These are phyloP conservation scores for Agonum fuliginosum DNA, from an alignment of 2,888 invertebrate genomes.

Conservation along the genomic window DNA sequence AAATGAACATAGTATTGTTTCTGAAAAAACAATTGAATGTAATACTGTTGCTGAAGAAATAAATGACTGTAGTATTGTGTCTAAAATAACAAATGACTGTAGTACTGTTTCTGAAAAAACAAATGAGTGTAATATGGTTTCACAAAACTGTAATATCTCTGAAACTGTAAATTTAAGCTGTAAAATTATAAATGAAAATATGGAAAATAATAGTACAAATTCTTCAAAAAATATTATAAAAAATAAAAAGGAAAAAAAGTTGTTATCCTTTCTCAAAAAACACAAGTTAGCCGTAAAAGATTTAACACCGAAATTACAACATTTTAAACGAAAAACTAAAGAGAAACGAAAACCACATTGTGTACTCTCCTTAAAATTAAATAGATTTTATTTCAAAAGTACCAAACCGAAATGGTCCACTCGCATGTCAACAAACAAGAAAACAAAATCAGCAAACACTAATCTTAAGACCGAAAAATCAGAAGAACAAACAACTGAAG, in stretches of 20 bases:
- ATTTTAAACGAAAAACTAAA: slow-evolving; percentile 52
- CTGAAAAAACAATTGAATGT: background rate
- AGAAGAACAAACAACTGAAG: background rate
- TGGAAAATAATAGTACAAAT: slow-evolving; percentile 34
- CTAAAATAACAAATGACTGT: background rate
- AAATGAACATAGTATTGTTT: background rate
- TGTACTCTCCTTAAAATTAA: slow-evolving; percentile 49
- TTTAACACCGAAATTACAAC: slow-evolving; percentile 35
- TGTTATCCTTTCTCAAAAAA: slow-evolving; percentile 23
- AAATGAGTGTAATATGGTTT: background rate
- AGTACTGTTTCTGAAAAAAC: background rate
- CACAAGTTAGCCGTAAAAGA: slow-evolving; percentile 16
- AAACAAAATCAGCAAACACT: slow-evolving; percentile 6
- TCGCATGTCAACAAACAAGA: background rate
- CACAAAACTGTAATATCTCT: background rate
- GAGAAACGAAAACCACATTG: slow-evolving; percentile 41
- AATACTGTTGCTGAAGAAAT: background rate
- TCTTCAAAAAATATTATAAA: slow-evolving; percentile 24
- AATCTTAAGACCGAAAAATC: slow-evolving; percentile 20
- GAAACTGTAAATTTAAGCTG: background rate
- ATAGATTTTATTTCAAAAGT: slow-evolving; percentile 44
- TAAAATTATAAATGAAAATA: background rate
- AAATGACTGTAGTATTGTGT: background rate
- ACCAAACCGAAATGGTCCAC: slow-evolving; percentile 26
- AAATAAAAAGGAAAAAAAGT: slow-evolving; percentile 13